Evolutionary conservation across 2,888 invertebrate genomes (phyloP).

Genomic region (Cremastinae sp.): DNA sequence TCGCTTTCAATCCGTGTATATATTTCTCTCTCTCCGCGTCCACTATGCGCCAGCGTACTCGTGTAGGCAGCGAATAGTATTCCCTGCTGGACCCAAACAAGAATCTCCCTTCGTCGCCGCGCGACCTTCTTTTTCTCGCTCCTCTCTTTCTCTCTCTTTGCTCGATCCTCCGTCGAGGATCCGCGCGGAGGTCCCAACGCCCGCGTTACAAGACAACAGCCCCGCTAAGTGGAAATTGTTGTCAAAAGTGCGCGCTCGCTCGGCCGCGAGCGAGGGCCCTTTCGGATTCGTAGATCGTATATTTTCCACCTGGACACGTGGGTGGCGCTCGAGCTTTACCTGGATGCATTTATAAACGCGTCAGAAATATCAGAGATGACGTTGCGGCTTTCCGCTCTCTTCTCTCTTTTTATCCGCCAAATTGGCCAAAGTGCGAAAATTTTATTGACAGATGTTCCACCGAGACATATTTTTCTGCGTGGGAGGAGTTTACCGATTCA

Average conservation of each 20-base stretch:
- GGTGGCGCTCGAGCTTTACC: conserved; percentile 67
- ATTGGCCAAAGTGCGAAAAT: conserved; percentile 35
- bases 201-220: conserved; percentile 74
- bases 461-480: not conserved
- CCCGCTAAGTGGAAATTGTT: conserved; percentile 79
- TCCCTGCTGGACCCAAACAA: conserved; percentile 49
- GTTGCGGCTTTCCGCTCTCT: conserved; percentile 12
- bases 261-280: conserved; percentile 62
- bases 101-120: conserved; percentile 45
- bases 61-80: conserved; percentile 42
- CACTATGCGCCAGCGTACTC: not conserved
- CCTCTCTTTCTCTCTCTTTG: conserved; percentile 39
- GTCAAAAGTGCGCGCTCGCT: conserved; percentile 75
- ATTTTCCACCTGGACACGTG: conserved; percentile 74
- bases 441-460: conserved; percentile 27
- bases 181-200: conserved; percentile 63
- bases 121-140: conserved; percentile 54
- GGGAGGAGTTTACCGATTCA: not conserved
- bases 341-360: conserved; percentile 40
- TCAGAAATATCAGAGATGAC: conserved; percentile 52
- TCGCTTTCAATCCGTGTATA: not conserved
- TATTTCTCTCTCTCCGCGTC: not conserved
- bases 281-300: conserved; percentile 74
- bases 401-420: not conserved
- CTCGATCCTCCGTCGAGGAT: conserved; percentile 39